Conservation (phyloP, 92 coral and sea anemone genomes). For the Micromussa lordhowensis region DNA sequence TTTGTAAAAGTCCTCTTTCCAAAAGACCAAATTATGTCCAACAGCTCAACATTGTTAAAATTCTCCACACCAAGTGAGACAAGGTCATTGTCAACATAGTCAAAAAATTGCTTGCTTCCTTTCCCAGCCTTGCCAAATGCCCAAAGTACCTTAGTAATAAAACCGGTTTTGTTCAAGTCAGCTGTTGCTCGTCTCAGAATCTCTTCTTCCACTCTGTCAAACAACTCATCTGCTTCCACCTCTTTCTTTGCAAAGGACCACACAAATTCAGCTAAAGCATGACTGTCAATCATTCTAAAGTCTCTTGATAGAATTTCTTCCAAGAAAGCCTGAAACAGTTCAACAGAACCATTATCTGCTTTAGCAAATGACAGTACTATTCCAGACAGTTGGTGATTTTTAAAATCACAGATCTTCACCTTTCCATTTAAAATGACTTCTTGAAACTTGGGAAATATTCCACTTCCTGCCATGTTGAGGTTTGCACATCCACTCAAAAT, state of each 20-base stretch:
- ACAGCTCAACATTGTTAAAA: conserved; percentile 17
- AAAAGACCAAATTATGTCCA: conserved; percentile 33
- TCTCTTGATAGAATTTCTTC: conserved; percentile 42
- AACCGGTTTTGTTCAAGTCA: background rate
- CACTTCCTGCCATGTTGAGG: conserved; percentile 2
- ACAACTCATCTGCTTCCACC: background rate
- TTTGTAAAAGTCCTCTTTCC: conserved; percentile 5
- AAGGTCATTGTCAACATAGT: conserved; percentile 4
- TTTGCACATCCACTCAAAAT: conserved; percentile 33
- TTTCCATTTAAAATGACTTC: conserved; percentile 35
- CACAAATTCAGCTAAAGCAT: conserved; percentile 14
- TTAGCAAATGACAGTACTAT: conserved; percentile 26
- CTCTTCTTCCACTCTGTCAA: conserved; percentile 27
- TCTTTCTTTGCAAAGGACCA: conserved; percentile 46
- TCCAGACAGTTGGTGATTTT: conserved; percentile 23
- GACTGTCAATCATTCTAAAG: background rate
- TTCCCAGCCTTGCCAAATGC: conserved; percentile 34
- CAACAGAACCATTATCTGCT: background rate
- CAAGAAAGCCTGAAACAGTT: conserved; percentile 22
- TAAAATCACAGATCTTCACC: background rate
- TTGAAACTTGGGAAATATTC: conserved; percentile 9
- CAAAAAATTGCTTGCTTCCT: conserved; percentile 31
- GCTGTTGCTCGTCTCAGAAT: background rate
- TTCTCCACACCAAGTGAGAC: background rate
- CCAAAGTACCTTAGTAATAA: conserved; percentile 19